Evolutionary conservation across 2,797 vertebrate species (phyloP).

Genomic region (Tarsius wallacei): DNA sequence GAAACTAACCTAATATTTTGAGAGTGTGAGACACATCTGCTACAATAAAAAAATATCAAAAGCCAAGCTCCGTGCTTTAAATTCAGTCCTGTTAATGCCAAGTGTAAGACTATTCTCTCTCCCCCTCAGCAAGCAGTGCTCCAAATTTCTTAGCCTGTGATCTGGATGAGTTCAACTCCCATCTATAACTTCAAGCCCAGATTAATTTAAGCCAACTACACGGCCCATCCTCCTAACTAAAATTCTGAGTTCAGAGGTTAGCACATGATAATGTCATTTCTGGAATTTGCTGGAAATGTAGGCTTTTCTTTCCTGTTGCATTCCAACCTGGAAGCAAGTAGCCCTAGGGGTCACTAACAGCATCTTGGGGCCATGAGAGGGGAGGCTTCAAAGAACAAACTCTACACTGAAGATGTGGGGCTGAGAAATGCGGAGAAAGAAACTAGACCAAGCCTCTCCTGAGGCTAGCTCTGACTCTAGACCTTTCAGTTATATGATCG

Average conservation of each 20-base stretch:
- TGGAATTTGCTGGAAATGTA: neutral
- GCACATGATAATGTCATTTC: neutral
- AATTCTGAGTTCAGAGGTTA: constrained; percentile 25
- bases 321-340: neutral
- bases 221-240: neutral
- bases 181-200: neutral
- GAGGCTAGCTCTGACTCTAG: neutral
- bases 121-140: neutral
- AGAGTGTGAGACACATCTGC: neutral
- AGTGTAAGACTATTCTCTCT: neutral
- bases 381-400: neutral
- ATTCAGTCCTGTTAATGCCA: neutral
- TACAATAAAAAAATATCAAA: neutral
- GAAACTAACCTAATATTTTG: neutral
- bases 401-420: neutral
- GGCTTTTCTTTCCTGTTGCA: constrained; percentile 13
- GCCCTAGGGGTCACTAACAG: neutral
- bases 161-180: neutral
- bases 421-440: neutral
- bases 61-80: neutral
- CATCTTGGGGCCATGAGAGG: neutral
- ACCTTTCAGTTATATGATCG: neutral
- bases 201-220: neutral
- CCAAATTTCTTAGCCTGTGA: neutral
- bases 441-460: neutral